Evolutionary conservation across 2,888 invertebrate genomes (phyloP).

Genomic region (Brachyptera putata): DNA sequence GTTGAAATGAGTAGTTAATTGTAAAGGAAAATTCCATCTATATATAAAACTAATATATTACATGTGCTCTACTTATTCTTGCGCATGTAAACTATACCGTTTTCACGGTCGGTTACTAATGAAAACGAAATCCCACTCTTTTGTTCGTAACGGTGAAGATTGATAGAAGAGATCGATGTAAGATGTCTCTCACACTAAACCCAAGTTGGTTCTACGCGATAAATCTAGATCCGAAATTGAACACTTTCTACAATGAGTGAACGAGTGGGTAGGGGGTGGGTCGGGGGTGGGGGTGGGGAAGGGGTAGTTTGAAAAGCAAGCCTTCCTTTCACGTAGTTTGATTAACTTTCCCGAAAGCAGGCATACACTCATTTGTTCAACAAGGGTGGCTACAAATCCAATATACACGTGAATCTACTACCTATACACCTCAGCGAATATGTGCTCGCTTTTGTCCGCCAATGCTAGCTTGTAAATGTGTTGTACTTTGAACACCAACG

Average conservation of each 20-base stretch:
- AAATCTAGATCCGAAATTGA: constrained; percentile 24
- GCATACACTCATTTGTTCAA: constrained; percentile 47
- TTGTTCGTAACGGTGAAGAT: too few species aligned
- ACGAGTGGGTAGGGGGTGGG: neutral
- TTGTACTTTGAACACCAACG: constrained; percentile 29
- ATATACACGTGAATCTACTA: constrained; percentile 25
- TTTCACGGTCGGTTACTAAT: too few species aligned
- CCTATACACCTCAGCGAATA: neutral
- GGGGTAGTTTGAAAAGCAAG: neutral
- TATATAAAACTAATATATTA: too few species aligned
- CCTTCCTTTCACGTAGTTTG: constrained; percentile 38
- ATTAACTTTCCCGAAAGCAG: constrained; percentile 42
- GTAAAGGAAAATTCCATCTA: too few species aligned
- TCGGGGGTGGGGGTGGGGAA: neutral
- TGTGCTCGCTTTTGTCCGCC: constrained; percentile 28
- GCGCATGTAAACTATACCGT: too few species aligned
- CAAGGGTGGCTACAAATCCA: constrained; percentile 49
- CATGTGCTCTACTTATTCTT: too few species aligned
- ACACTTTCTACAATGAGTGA: constrained; percentile 26
- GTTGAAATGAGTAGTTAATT: too few species aligned
- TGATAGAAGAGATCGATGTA: neutral
- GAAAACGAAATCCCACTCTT: too few species aligned
- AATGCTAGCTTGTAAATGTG: constrained; percentile 31
- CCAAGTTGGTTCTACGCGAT: constrained; percentile 11
- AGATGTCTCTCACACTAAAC: neutral